Conservation (phyloP, 1,140 invertebrate genomes). For the Ylistrum balloti region DNA sequence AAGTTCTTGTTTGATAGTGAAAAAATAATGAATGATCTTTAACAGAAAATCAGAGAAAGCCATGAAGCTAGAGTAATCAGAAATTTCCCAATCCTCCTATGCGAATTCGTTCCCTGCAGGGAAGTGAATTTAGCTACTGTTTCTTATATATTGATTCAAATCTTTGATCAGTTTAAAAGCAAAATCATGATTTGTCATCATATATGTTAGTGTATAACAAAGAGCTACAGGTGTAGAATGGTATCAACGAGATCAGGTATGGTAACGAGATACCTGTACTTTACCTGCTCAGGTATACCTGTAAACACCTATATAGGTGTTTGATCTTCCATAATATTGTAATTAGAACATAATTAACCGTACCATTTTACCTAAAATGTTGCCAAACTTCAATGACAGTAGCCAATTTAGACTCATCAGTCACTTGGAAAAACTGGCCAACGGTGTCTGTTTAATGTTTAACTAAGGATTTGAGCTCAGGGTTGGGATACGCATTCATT, state of each 20-base stretch:
- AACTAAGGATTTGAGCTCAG: neutral
- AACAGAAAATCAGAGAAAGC: too few relatives aligned
- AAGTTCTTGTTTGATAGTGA: too few relatives aligned
- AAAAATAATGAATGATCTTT: too few relatives aligned
- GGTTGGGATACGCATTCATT: neutral
- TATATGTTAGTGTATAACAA: neutral
- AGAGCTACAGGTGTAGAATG: neutral
- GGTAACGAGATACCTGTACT: constrained; percentile 1
- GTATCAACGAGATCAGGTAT: neutral
- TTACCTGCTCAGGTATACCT: neutral
- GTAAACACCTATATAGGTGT: neutral
- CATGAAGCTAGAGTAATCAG: too few relatives aligned
- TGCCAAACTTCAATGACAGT: neutral
- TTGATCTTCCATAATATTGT: neutral
- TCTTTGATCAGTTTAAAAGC: neutral
- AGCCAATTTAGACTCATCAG: neutral
- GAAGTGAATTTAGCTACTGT: too few relatives aligned
- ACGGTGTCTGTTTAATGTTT: neutral
- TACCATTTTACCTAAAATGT: neutral
- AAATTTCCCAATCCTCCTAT: too few relatives aligned
- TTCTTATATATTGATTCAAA: too few relatives aligned
- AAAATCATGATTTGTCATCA: constrained; percentile 35
- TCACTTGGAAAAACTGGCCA: neutral
- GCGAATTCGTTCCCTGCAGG: too few relatives aligned
- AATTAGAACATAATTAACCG: neutral